Evolutionary conservation across 1,140 invertebrate species (phyloP).

Genomic region (Drosophila funebris): DNA sequence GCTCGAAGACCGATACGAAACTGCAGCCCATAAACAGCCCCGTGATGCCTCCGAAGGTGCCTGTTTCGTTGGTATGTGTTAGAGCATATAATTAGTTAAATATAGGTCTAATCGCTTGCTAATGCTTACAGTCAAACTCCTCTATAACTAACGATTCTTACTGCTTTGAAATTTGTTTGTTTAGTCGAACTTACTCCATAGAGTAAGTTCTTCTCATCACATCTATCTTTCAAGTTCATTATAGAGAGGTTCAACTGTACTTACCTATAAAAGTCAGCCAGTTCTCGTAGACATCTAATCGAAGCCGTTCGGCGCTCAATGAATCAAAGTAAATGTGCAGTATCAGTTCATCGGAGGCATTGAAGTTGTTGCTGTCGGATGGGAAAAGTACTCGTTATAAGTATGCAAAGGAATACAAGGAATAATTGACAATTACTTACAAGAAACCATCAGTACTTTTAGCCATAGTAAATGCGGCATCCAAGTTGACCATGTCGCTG

Average conservation of each 20-base stretch:
- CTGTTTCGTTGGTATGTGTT: constrained; percentile 77
- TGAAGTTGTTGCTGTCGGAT: constrained; percentile 21
- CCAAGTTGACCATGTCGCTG: constrained; percentile 39
- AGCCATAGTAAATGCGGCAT: neutral
- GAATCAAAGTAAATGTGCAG: constrained; percentile 87
- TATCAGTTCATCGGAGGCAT: constrained; percentile 28
- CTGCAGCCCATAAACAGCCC: constrained; percentile 89
- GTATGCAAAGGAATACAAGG: neutral
- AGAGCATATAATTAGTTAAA: constrained; percentile 21
- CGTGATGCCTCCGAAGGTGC: constrained; percentile 87
- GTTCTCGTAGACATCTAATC: constrained; percentile 86
- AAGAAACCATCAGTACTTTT: constrained; percentile 8
- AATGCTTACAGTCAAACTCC: neutral
- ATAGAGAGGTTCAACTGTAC: constrained; percentile 16
- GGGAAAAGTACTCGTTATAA: neutral
- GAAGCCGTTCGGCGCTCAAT: constrained; percentile 85
- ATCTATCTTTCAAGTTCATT: neutral
- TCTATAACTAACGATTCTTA: neutral
- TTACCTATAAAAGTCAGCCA: constrained; percentile 83
- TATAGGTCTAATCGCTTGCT: neutral
- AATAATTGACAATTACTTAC: constrained; percentile 16
- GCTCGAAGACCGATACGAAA: constrained; percentile 87
- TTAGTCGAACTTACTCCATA: too few species aligned
- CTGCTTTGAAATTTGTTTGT: too few species aligned
- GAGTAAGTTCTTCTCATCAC: too few species aligned